phyloP scores from a whole-genome alignment of 1,140 invertebrate species.

The Lasioglossum albipes region DNA sequence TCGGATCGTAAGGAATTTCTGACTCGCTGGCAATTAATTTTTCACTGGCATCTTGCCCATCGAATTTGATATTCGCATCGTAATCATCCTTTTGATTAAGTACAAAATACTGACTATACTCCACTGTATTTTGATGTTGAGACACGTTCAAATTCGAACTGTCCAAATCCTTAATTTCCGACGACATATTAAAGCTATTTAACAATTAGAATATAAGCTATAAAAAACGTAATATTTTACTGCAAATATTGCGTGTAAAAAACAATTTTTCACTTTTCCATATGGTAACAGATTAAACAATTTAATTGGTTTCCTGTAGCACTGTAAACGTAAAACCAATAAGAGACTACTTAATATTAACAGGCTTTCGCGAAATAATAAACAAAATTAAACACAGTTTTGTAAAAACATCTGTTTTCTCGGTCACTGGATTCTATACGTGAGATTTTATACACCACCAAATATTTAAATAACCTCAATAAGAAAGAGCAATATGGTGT shows the following conservation, averaged over 20 bases:
- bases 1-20: background rate
- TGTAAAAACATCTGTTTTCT: background rate
- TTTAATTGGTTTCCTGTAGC: background rate
- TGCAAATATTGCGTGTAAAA: background rate
- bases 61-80: background rate
- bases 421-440: no score
- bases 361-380: background rate
- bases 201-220: slow-evolving; percentile 2
- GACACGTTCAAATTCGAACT: background rate
- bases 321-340: background rate
- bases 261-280: background rate
- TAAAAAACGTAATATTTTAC: background rate
- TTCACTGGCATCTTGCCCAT: slow-evolving; percentile 2
- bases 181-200: slow-evolving; percentile 44
- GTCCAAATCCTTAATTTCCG: background rate
- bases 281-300: background rate
- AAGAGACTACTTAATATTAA: background rate
- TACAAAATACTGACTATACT: slow-evolving; percentile 39
- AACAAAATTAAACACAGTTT: background rate
- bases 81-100: slow-evolving; percentile 37
- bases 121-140: slow-evolving; percentile 4
- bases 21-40: slow-evolving; percentile 52
- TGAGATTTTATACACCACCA: background rate
- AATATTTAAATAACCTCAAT: slow-evolving; percentile 7
- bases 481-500: slow-evolving; percentile 21